Conservation (phyloP, 2,888 invertebrate species). For the Nomada fucata region DNA sequence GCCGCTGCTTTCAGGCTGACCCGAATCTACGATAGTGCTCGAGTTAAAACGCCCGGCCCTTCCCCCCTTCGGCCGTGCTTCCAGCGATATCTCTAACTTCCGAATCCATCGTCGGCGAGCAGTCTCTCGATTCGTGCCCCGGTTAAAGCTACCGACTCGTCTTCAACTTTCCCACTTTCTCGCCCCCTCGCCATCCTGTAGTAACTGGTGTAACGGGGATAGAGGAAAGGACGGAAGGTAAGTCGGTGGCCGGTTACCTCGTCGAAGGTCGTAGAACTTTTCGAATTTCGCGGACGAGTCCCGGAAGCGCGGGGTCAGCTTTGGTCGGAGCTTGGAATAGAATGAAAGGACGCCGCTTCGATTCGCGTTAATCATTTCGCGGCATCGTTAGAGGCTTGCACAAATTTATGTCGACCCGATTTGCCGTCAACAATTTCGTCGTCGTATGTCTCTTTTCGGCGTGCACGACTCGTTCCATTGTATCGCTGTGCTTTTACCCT, state of each 20-base stretch:
- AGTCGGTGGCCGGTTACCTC: slow-evolving; percentile 2
- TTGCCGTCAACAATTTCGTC: neutral
- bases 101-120: slow-evolving; percentile 55
- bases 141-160: slow-evolving; percentile 73
- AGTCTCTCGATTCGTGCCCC: slow-evolving; percentile 68
- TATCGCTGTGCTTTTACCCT: too few relatives aligned
- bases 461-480: too few relatives aligned
- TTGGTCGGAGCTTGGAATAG: neutral
- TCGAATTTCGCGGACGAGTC: slow-evolving; percentile 31
- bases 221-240: neutral
- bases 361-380: slow-evolving; percentile 34
- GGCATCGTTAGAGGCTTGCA: slow-evolving; percentile 17
- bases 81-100: slow-evolving; percentile 70
- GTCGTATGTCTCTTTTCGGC: too few relatives aligned
- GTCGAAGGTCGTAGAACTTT: slow-evolving; percentile 33
- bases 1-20: slow-evolving; percentile 63
- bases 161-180: slow-evolving; percentile 74
- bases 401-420: neutral
- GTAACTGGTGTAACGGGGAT: neutral
- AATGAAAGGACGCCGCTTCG: slow-evolving; percentile 7
- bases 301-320: neutral
- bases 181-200: neutral
- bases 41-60: slow-evolving; percentile 58
- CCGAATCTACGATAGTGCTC: slow-evolving; percentile 66
- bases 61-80: slow-evolving; percentile 50